Base-by-base conservation (phyloP, 2,888 invertebrate genomes). In the Limnephilus lunatus region DNA sequence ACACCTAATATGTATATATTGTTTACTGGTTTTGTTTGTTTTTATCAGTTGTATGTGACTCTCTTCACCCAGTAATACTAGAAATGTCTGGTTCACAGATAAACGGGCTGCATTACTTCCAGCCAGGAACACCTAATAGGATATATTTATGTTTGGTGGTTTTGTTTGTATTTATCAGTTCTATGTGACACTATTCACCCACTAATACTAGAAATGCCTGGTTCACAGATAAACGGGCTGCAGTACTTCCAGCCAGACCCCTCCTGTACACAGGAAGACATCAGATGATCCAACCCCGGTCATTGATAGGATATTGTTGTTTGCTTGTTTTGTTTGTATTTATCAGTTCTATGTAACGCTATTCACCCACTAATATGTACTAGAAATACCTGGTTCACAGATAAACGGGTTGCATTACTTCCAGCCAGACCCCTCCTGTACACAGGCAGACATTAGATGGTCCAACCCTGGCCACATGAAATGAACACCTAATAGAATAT, bases 331-430 rank as follows among this genome's bases (percentile, higher is more conserved):
- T 68, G 68, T 68, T 68, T 68, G 68, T 68, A 68, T 68, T 68
- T 68, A 68, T 68, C 68, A 68, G 68, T 68, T 68, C 68, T 68
- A 19, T 25, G 25, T 68, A 7, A 68, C 68, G 5, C 68, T 25
- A 0, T 68, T 19, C 68, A 68, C 68, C 68, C 68, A 4, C 68
- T 68, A 68, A 68, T 68, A n/a, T n/a, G n/a, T n/a, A 25, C 25
- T 68, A 68, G 68, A 25, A 83, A 30, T 83, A 14, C 12, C 48
- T 31, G 94, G 93, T 94, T 96, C 96, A 0, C 96, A 98, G 98
- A 98, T 98, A 96, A 98, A 98, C 95, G 98, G 98, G 93, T 97
- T 98, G 94, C 97, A 98, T 95, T 99, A 98, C 96, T 98, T 98
- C 97, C 98, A 98, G 94, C 98, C 98, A 53, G 97, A 97, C 94